These are phyloP conservation scores for Alloplasta piceator DNA, from an alignment of 2,888 invertebrate genomes.

Conservation along the genomic window DNA sequence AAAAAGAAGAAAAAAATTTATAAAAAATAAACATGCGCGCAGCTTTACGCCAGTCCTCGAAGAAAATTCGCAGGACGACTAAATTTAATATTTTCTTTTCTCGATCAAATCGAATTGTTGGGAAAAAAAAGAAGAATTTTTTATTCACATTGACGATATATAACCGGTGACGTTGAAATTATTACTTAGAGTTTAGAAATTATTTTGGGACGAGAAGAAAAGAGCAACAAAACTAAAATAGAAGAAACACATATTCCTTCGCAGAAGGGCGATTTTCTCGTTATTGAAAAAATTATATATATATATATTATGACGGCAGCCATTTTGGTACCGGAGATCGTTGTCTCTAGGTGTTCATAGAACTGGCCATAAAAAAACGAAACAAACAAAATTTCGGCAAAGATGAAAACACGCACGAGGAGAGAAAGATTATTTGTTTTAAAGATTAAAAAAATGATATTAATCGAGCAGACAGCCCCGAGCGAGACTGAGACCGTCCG, in stretches of 20 bases:
- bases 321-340: slow-evolving; percentile 54
- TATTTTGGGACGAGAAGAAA: slow-evolving; percentile 51
- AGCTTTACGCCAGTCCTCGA: slow-evolving; percentile 54
- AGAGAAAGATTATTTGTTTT: too few species aligned
- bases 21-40: slow-evolving; percentile 38
- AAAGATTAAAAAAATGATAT: slow-evolving; percentile 23
- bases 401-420: too few species aligned
- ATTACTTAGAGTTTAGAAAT: slow-evolving; percentile 58
- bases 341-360: slow-evolving; percentile 45
- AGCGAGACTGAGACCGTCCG: slow-evolving; percentile 79
- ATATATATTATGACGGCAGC: slow-evolving; percentile 36
- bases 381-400: too few species aligned
- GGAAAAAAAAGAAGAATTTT: slow-evolving; percentile 33
- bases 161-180: slow-evolving; percentile 61
- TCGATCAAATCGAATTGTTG: slow-evolving; percentile 62
- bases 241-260: slow-evolving; percentile 33
- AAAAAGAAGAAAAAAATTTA: slow-evolving; percentile 4
- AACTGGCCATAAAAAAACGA: slow-evolving; percentile 36
- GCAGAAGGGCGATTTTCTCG: slow-evolving; percentile 38
- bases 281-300: slow-evolving; percentile 26
- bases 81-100: slow-evolving; percentile 45
- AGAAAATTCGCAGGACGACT: slow-evolving; percentile 27
- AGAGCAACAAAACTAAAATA: not conserved
- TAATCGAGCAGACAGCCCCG: slow-evolving; percentile 75
- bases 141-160: slow-evolving; percentile 55